Evolutionary conservation across 2,113 vertebrate genomes (phyloP).

Genomic region (Shinisaurus crocodilurus): DNA sequence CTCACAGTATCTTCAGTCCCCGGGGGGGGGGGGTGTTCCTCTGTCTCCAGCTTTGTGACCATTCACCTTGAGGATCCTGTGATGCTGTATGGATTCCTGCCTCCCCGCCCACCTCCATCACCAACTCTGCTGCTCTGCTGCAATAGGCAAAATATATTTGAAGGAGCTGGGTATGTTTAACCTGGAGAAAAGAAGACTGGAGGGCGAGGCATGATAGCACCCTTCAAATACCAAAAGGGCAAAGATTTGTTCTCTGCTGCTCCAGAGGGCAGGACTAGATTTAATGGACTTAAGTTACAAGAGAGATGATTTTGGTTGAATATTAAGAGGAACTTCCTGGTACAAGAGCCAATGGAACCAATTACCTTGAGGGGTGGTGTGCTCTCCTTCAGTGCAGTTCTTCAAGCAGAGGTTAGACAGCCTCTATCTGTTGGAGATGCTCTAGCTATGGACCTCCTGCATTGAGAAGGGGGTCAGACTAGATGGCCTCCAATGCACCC

Average conservation of each 20-base stretch:
- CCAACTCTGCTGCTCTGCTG: not conserved
- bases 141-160: not conserved
- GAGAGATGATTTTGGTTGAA: not conserved
- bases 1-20: not conserved
- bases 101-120: too few relatives aligned
- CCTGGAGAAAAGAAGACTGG: not conserved
- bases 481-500: too few relatives aligned
- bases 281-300: not conserved
- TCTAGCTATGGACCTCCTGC: too few relatives aligned
- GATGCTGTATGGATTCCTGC: not conserved
- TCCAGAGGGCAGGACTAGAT: not conserved
- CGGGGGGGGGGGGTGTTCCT: not conserved
- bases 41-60: not conserved
- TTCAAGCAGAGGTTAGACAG: too few relatives aligned
- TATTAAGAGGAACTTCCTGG: too few relatives aligned
- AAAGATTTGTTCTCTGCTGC: not conserved
- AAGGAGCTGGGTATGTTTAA: not conserved
- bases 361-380: not conserved
- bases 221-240: not conserved
- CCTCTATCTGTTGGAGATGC: too few relatives aligned
- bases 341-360: not conserved
- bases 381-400: not conserved
- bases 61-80: not conserved
- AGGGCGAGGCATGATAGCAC: not conserved
- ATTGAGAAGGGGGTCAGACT: too few relatives aligned